Conservation (phyloP, 2,797 vertebrate genomes). For the Pogonophryne albipinna region DNA sequence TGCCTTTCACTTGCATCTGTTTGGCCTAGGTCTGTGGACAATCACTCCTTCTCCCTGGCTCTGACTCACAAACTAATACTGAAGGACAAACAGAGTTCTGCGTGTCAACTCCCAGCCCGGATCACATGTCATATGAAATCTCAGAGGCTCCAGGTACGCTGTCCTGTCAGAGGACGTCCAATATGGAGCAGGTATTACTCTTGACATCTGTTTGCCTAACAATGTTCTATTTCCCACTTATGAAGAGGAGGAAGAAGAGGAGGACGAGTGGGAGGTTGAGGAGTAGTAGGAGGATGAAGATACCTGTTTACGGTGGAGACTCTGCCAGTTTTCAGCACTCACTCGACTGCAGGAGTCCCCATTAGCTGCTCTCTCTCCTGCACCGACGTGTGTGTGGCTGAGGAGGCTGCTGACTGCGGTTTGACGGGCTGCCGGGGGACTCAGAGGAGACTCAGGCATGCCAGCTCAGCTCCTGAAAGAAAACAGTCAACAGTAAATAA, state of each 20-base stretch:
- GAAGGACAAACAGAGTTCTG: conserved; percentile 95
- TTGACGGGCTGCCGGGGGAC: conserved; percentile 71
- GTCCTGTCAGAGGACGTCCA: conserved; percentile 63
- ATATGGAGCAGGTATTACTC: conserved; percentile 48
- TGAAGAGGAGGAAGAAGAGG: conserved; percentile 31
- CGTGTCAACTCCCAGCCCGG: conserved; percentile 91
- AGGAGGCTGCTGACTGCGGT: conserved; percentile 72
- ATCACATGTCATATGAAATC: conserved; percentile 94
- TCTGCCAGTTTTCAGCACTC: conserved; percentile 69
- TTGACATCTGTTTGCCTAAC: conserved; percentile 51
- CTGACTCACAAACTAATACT: conserved; percentile 93
- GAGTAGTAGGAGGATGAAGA: conserved; percentile 31
- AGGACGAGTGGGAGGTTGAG: conserved; percentile 22
- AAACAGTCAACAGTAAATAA: conserved; percentile 35
- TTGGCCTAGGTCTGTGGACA: conserved; percentile 92
- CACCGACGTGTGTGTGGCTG: conserved; percentile 58
- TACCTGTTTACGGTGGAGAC: conserved; percentile 75
- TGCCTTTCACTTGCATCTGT: conserved; percentile 92
- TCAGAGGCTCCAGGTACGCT: conserved; percentile 78
- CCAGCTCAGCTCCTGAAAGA: conserved; percentile 49
- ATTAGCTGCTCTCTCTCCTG: conserved; percentile 59
- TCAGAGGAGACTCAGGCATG: conserved; percentile 79
- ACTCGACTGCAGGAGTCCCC: conserved; percentile 67
- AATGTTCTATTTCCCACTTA: conserved; percentile 53
- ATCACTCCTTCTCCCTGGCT: conserved; percentile 90